A percentile compares a stretch with the other conserved stretches of the same genome.
These are phyloP conservation scores for Lordiphosa andalusiaca DNA, from an alignment of 2,888 invertebrate species.

Conservation along the genomic window DNA sequence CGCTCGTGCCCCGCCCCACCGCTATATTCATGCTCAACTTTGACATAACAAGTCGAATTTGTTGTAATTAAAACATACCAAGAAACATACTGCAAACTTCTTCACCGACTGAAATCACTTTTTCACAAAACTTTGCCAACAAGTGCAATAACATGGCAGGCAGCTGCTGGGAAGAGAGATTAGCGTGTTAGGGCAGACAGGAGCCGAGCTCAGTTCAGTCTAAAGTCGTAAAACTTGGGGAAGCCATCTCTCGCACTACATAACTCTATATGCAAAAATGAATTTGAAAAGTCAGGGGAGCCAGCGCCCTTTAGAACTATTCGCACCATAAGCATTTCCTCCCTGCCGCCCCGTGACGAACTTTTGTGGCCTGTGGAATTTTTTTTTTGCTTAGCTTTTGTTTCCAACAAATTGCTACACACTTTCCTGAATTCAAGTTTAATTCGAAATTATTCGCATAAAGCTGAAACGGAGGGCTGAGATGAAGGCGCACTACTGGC, in stretches of 20 bases:
- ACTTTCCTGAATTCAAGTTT: slow-evolving; percentile 64
- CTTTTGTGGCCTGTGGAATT: slow-evolving; percentile 35
- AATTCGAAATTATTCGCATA: slow-evolving; percentile 68
- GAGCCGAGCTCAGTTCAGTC: slow-evolving; percentile 12
- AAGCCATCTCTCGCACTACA: slow-evolving; percentile 22
- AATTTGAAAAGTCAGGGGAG: slow-evolving; percentile 59
- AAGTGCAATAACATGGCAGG: slow-evolving; percentile 73
- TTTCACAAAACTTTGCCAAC: slow-evolving; percentile 69
- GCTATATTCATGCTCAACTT: slow-evolving; percentile 40
- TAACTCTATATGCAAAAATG: slow-evolving; percentile 48
- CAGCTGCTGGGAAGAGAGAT: slow-evolving; percentile 53
- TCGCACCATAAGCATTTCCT: slow-evolving; percentile 43
- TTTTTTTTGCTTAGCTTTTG: slow-evolving; percentile 49
- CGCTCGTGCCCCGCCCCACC: slow-evolving; percentile 1
- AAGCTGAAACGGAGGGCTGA: slow-evolving; percentile 15
- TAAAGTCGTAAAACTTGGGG: slow-evolving; percentile 60
- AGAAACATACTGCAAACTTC: slow-evolving; percentile 65
- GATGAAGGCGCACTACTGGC: background rate
- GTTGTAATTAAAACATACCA: slow-evolving; percentile 74
- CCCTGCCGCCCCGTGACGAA: slow-evolving; percentile 30
- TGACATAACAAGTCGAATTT: slow-evolving; percentile 63
- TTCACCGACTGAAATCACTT: slow-evolving; percentile 63
- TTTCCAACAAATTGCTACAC: slow-evolving; percentile 72
- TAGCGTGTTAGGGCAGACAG: slow-evolving; percentile 64
- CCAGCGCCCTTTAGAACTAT: slow-evolving; percentile 47